Conservation (phyloP, 2,888 invertebrate genomes). For the Netelia melanura region DNA sequence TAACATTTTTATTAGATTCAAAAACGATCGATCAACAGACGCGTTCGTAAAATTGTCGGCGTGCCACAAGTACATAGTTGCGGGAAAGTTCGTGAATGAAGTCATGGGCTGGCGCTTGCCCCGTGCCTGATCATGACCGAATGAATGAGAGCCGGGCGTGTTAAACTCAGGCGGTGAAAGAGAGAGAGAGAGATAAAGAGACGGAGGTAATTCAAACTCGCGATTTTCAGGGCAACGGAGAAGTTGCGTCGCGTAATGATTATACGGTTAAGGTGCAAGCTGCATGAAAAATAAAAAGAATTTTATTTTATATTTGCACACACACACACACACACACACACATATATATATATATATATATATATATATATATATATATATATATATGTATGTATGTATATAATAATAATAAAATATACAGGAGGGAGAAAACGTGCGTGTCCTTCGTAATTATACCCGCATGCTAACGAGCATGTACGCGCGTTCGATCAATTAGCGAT, state of each 20-base stretch:
- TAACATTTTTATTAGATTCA: too few species aligned
- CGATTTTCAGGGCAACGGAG: conserved; percentile 23
- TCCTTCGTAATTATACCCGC: conserved; percentile 64
- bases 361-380: background rate
- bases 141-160: conserved; percentile 53
- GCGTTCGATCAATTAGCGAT: conserved; percentile 67
- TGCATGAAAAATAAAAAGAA: background rate
- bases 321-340: too few species aligned
- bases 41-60: too few species aligned
- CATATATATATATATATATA: conserved; percentile 19
- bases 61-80: conserved; percentile 10
- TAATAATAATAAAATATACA: background rate
- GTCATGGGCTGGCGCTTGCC: conserved; percentile 38
- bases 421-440: conserved; percentile 56
- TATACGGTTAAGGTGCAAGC: conserved; percentile 42
- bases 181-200: conserved; percentile 9
- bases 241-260: conserved; percentile 30
- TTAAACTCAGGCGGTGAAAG: background rate
- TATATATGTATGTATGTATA: conserved; percentile 3
- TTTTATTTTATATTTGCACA: background rate
- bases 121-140: conserved; percentile 56
- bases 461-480: conserved; percentile 67
- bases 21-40: too few species aligned
- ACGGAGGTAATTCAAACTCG: conserved; percentile 37
- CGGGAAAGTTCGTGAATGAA: conserved; percentile 60